phyloP scores from a whole-genome alignment of 2,797 vertebrate genomes.

The Hemitrygon akajei region DNA sequence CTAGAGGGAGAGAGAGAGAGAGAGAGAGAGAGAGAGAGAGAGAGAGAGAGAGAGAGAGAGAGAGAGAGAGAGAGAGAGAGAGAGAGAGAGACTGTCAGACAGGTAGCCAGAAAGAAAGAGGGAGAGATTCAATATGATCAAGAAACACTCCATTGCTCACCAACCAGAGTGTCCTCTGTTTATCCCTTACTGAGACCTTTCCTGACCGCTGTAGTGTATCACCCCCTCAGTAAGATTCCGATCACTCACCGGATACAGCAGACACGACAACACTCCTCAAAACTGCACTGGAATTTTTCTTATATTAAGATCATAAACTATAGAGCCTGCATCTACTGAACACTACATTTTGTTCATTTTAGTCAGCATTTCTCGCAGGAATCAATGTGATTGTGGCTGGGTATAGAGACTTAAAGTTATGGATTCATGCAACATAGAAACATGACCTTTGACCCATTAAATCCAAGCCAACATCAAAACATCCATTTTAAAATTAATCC shows the following conservation, averaged over 20 bases:
- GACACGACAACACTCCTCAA: neutral
- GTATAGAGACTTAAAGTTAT: neutral
- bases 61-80: no score
- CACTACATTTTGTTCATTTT: neutral
- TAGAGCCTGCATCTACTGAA: neutral
- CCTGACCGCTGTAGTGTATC: neutral
- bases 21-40: no score
- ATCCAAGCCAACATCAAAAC: no score
- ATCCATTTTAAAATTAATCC: no score
- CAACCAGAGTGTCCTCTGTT: no score
- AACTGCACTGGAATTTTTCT: neutral
- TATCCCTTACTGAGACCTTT: neutral
- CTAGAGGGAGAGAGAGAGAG: no score
- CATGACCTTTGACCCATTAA: neutral
- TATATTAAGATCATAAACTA: neutral
- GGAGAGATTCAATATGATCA: no score
- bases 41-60: no score
- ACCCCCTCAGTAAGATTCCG: neutral
- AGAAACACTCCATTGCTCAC: no score
- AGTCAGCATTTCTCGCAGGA: neutral
- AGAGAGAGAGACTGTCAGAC: no score
- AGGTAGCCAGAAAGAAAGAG: no score
- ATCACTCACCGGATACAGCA: neutral
- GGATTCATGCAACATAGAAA: neutral
- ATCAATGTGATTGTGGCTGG: neutral